A percentile compares a stretch with the other conserved stretches of the same genome.
These are phyloP conservation scores for Caenorhabditis wallacei DNA, from an alignment of 2,888 invertebrate species.

Conservation along the genomic window DNA sequence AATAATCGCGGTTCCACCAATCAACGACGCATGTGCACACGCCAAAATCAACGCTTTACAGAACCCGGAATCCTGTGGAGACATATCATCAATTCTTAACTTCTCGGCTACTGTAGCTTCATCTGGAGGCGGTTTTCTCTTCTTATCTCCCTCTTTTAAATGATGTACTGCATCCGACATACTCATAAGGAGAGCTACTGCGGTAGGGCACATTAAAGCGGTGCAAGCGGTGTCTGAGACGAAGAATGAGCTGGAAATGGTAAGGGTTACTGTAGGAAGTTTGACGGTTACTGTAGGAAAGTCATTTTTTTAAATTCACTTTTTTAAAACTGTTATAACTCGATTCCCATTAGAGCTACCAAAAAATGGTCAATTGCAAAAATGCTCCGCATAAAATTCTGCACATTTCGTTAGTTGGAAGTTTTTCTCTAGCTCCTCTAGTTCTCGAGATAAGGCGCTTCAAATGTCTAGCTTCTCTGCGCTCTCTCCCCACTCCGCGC, in stretches of 20 bases:
- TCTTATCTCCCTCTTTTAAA: constrained; percentile 34
- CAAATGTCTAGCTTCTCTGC: no score
- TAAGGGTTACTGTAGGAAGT: background rate
- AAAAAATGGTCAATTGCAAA: no score
- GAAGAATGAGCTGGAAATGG: constrained; percentile 64
- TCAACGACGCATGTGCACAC: constrained; percentile 70
- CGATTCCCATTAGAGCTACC: no score
- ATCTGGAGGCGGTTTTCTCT: constrained; percentile 9
- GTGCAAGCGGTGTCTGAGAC: constrained; percentile 84
- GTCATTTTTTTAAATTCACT: no score
- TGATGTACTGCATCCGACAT: constrained; percentile 59
- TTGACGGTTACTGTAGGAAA: no score
- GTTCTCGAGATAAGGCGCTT: no score
- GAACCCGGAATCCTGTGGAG: constrained; percentile 48
- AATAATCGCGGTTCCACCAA: constrained; percentile 71
- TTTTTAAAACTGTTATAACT: no score
- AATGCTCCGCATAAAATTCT: no score
- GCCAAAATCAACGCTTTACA: constrained; percentile 67
- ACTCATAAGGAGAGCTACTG: constrained; percentile 88
- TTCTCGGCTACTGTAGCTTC: constrained; percentile 48
- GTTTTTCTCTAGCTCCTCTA: no score
- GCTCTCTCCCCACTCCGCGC: no score
- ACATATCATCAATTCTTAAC: constrained; percentile 52
- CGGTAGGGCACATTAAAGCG: constrained; percentile 95
- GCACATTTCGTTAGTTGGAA: no score